Evolutionary conservation across 2,888 invertebrate species (phyloP).

Genomic region (Stratiomys singularior): DNA sequence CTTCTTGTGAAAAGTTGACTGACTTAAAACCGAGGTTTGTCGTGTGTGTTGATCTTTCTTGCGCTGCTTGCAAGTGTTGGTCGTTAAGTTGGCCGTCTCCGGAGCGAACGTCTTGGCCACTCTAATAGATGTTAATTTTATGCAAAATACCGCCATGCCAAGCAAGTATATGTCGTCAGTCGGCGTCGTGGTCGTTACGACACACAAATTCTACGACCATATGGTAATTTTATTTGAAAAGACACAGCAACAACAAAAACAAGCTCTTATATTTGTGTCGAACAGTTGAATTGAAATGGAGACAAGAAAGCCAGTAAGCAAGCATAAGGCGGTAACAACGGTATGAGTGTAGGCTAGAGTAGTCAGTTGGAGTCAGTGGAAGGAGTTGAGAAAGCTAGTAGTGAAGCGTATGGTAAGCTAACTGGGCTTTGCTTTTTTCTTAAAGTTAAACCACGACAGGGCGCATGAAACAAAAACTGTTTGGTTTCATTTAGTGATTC

Average conservation of each 20-base stretch:
- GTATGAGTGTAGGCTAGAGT: too few relatives aligned
- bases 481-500: too few relatives aligned
- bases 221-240: slow-evolving; percentile 37
- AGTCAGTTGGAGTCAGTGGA: too few relatives aligned
- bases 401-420: background rate
- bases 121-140: slow-evolving; percentile 41
- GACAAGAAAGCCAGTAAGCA: too few relatives aligned
- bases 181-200: slow-evolving; percentile 36
- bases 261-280: background rate
- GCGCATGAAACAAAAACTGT: too few relatives aligned
- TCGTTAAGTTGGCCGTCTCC: background rate
- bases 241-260: background rate
- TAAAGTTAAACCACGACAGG: too few relatives aligned
- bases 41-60: slow-evolving; percentile 30
- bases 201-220: slow-evolving; percentile 43
- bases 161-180: slow-evolving; percentile 29
- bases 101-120: background rate
- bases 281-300: too few relatives aligned
- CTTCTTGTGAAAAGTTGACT: slow-evolving; percentile 42
- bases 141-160: slow-evolving; percentile 33
- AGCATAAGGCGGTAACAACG: too few relatives aligned
- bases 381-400: background rate
- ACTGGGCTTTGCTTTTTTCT: background rate
- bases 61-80: background rate
- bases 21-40: slow-evolving; percentile 32